Percentiles rank a stretch among this genome's conserved stretches.
Evolutionary conservation across 2,113 vertebrate species (phyloP).

Genomic region (Camelus bactrianus): DNA sequence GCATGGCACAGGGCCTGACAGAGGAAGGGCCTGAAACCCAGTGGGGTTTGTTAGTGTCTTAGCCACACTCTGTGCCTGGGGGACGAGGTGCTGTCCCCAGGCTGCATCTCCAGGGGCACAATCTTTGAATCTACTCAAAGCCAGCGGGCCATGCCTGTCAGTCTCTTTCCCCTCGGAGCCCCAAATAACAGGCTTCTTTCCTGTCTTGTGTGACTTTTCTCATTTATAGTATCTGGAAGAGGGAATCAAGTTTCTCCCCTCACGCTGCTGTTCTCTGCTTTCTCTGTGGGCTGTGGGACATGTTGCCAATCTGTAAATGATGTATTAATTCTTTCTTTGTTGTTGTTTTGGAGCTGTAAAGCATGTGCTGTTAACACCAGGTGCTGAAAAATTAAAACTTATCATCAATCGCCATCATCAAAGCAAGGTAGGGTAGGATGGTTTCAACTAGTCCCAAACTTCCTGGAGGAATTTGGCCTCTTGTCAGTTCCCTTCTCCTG

Average conservation of each 20-base stretch:
- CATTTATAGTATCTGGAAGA: not conserved
- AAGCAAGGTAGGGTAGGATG: constrained; percentile 67
- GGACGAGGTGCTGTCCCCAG: not conserved
- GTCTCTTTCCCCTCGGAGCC: not conserved
- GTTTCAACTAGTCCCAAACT: constrained; percentile 72
- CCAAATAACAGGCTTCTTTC: not conserved
- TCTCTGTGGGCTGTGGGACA: not conserved
- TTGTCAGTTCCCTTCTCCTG: not conserved
- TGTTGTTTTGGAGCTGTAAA: constrained; percentile 53
- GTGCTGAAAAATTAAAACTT: constrained; percentile 70
- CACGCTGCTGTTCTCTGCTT: not conserved
- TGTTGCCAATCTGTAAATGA: not conserved
- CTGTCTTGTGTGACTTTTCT: not conserved
- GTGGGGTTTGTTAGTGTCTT: fast-evolving
- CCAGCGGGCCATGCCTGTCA: not conserved
- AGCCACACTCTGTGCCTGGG: not conserved
- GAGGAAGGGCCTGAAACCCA: not conserved
- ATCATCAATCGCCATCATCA: constrained; percentile 70
- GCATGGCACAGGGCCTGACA: fast-evolving
- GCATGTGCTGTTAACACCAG: constrained; percentile 58
- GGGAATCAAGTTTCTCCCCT: not conserved
- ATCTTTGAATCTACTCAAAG: not conserved
- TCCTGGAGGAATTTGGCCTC: constrained; percentile 70
- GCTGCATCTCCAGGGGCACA: fast-evolving
- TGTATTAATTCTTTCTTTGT: not conserved